A percentile compares a stretch with the other conserved stretches of the same genome.
Conservation (phyloP, 2,888 invertebrate species). For the Idaea dimidiata region DNA sequence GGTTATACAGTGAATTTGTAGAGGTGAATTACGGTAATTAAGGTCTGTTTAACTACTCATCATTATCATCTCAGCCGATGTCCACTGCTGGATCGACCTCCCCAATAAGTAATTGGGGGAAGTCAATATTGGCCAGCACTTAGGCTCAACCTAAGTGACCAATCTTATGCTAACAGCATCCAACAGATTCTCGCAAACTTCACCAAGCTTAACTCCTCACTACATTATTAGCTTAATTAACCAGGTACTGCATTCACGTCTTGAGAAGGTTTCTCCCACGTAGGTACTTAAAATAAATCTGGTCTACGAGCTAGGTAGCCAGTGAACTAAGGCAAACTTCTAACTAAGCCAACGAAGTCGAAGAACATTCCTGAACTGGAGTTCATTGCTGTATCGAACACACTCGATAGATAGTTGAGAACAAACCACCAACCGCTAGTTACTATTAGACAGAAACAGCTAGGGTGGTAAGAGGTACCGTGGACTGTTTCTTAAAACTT, state of each 20-base stretch:
- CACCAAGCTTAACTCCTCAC: neutral
- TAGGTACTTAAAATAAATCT: neutral
- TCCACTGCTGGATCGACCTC: too few species aligned
- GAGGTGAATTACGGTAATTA: too few species aligned
- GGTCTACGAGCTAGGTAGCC: neutral
- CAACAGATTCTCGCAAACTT: too few species aligned
- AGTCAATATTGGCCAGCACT: too few species aligned
- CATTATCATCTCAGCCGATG: too few species aligned
- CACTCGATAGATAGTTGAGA: conserved; percentile 16
- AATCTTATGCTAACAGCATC: too few species aligned
- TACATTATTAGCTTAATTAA: neutral
- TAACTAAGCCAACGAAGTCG: conserved; percentile 11
- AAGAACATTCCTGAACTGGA: conserved; percentile 21
- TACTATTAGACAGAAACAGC: conserved; percentile 15
- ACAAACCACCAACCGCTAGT: conserved; percentile 8
- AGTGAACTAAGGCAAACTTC: neutral
- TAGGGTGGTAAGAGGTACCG: conserved; percentile 20
- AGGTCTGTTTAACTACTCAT: too few species aligned
- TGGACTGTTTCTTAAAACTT: conserved; percentile 58
- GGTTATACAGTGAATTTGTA: too few species aligned
- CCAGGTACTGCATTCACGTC: neutral
- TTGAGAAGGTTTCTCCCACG: neutral
- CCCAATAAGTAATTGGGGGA: too few species aligned
- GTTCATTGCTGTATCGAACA: conserved; percentile 15
- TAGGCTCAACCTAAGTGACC: too few species aligned